Conservation (phyloP, 2,797 vertebrate species). For the Hephaestus fuliginosus region DNA sequence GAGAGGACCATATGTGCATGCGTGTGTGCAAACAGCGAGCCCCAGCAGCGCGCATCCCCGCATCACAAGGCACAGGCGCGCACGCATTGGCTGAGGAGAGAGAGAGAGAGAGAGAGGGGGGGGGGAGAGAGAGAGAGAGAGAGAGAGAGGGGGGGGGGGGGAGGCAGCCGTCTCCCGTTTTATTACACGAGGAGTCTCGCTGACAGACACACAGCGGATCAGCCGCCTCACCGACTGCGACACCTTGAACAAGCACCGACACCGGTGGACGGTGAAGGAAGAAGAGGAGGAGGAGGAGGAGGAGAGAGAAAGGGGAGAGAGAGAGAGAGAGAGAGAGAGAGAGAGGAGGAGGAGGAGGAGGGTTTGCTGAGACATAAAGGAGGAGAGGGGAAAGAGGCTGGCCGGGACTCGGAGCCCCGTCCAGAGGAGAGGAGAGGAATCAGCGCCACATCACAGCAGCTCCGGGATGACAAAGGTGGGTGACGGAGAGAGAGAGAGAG, state of each 20-base stretch:
- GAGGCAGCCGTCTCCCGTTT: constrained; percentile 29
- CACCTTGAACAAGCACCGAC: constrained; percentile 46
- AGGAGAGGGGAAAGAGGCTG: neutral
- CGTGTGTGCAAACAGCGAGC: neutral
- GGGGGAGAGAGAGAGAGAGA: constrained; percentile 12
- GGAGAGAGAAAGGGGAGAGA: neutral
- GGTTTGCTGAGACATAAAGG: too few relatives aligned
- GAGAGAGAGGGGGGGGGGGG: constrained; percentile 16
- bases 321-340: neutral
- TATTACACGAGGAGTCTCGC: constrained; percentile 59
- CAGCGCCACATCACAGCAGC: too few relatives aligned
- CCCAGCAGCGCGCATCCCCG: constrained; percentile 3
- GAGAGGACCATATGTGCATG: neutral
- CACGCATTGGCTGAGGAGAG: constrained; percentile 45
- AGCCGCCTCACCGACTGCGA: constrained; percentile 38
- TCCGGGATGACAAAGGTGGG: too few relatives aligned
- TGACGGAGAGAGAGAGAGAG: too few relatives aligned
- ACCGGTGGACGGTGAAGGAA: constrained; percentile 1
- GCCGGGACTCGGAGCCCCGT: constrained; percentile 47
- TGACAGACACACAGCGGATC: constrained; percentile 52
- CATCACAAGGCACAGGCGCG: constrained; percentile 34
- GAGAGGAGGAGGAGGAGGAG: too few relatives aligned
- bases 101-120: constrained; percentile 6
- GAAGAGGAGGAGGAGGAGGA: constrained; percentile 14
- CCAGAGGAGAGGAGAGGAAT: too few relatives aligned